These are phyloP conservation scores for Pseudobourletiella spinata DNA, from an alignment of 1,140 invertebrate genomes.

Conservation along the genomic window DNA sequence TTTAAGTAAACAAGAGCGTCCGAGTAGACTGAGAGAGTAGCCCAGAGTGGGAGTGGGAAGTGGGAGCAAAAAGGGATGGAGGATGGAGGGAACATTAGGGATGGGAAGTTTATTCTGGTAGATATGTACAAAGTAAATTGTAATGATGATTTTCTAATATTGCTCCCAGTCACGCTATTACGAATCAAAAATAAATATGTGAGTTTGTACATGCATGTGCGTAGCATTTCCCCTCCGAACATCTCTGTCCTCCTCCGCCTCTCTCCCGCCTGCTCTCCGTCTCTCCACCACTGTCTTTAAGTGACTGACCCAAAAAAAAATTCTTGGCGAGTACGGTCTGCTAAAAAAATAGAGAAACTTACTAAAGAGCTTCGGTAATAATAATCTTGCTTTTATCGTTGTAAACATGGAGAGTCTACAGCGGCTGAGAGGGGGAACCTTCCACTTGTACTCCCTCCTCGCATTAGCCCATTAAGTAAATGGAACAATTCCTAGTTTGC, in stretches of 20 bases:
- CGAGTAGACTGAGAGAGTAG: too few species aligned
- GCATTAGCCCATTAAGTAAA: neutral
- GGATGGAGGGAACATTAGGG: too few species aligned
- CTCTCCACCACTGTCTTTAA: too few species aligned
- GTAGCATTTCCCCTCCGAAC: too few species aligned
- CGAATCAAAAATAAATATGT: conserved; percentile 22
- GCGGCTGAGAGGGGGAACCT: neutral
- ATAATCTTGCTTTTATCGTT: neutral
- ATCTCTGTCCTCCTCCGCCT: too few species aligned
- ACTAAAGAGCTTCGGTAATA: neutral
- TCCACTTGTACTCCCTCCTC: neutral
- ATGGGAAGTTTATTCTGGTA: too few species aligned
- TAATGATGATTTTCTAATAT: conserved; percentile 15
- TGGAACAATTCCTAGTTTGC: neutral
- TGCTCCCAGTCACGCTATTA: conserved; percentile 19
- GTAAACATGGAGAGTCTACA: neutral
- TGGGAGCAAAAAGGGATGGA: too few species aligned
- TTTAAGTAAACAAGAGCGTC: too few species aligned
- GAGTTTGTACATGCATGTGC: neutral
- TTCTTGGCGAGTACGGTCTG: neutral
- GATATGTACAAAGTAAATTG: too few species aligned
- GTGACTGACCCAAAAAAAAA: neutral
- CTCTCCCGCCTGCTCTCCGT: too few species aligned
- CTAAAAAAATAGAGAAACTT: neutral
- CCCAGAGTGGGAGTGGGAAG: too few species aligned